A percentile compares a stretch with the other conserved stretches of the same genome.
Evolutionary conservation across 1,140 invertebrate genomes (phyloP).

Genomic region (Caenorhabditis inopinata): DNA sequence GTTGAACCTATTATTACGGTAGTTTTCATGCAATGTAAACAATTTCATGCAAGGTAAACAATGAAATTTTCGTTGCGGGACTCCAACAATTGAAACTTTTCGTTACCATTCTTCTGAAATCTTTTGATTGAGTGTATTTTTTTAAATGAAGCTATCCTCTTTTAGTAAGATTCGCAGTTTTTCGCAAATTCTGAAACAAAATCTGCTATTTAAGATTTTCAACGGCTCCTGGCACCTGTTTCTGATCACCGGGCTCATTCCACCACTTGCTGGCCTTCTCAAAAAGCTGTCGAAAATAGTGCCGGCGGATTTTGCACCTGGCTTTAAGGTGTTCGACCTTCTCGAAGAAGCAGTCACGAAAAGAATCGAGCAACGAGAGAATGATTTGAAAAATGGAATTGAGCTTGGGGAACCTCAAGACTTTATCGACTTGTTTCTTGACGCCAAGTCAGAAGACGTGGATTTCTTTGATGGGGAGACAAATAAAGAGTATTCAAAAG

Average conservation of each 20-base stretch:
- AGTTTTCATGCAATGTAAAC: no score
- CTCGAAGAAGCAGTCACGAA: neutral
- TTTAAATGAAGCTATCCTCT: no score
- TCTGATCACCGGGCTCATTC: neutral
- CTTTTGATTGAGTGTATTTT: no score
- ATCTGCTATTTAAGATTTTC: neutral
- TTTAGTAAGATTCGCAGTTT: no score
- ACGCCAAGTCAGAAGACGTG: slow-evolving; percentile 12
- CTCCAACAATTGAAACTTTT: no score
- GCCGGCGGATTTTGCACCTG: neutral
- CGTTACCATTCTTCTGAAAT: no score
- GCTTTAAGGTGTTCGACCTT: neutral
- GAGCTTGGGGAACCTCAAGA: slow-evolving; percentile 25
- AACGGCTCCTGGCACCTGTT: neutral
- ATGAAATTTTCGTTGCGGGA: no score
- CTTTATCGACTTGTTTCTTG: slow-evolving; percentile 41
- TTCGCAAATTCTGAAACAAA: neutral
- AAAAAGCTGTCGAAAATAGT: neutral
- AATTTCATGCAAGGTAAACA: no score
- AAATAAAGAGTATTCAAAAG: neutral
- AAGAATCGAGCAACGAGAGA: slow-evolving; percentile 1
- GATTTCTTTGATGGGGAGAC: neutral
- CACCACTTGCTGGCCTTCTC: neutral
- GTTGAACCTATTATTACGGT: no score
- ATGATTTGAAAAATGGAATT: neutral